A percentile compares a stretch with the other conserved stretches of the same genome.
phyloP scores from a whole-genome alignment of 2,797 vertebrate genomes.

The Nannoperca obscura region DNA sequence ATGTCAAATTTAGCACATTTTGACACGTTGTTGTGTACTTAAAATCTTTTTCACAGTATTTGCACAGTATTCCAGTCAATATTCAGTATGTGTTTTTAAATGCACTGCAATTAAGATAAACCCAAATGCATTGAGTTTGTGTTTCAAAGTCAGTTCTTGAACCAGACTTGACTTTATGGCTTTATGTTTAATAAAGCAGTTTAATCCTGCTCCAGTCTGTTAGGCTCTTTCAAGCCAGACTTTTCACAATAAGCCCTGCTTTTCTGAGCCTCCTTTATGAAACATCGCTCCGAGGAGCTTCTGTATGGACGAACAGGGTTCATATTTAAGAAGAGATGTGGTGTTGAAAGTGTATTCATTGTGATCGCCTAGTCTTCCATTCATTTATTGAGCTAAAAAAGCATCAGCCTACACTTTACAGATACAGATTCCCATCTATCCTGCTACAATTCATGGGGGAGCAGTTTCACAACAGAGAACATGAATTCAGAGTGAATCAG shows the following conservation, averaged over 20 bases:
- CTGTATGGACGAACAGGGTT: not conserved
- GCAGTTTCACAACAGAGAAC: slow-evolving; percentile 39
- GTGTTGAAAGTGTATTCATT: not conserved
- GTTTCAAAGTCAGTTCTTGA: too few species aligned
- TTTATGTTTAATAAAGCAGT: not conserved
- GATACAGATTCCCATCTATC: not conserved
- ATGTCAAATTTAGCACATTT: not conserved
- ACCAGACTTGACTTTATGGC: too few species aligned
- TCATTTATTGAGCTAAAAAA: slow-evolving; percentile 17
- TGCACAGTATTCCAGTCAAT: not conserved
- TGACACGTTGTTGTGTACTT: not conserved
- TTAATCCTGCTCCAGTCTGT: not conserved
- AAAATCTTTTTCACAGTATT: not conserved
- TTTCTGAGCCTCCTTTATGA: not conserved
- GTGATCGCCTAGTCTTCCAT: not conserved
- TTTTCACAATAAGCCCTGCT: not conserved
- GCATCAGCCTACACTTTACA: slow-evolving; percentile 5
- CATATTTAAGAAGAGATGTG: not conserved
- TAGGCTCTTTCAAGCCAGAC: not conserved
- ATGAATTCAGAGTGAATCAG: slow-evolving; percentile 52
- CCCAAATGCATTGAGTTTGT: not conserved
- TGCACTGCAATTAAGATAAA: not conserved
- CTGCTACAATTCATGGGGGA: slow-evolving; percentile 21
- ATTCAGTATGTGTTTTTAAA: not conserved
- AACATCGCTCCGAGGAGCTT: not conserved